A percentile compares a stretch with the other conserved stretches of the same genome.
phyloP scores from a whole-genome alignment of 2,797 vertebrate species.

The Chelonia mydas region DNA sequence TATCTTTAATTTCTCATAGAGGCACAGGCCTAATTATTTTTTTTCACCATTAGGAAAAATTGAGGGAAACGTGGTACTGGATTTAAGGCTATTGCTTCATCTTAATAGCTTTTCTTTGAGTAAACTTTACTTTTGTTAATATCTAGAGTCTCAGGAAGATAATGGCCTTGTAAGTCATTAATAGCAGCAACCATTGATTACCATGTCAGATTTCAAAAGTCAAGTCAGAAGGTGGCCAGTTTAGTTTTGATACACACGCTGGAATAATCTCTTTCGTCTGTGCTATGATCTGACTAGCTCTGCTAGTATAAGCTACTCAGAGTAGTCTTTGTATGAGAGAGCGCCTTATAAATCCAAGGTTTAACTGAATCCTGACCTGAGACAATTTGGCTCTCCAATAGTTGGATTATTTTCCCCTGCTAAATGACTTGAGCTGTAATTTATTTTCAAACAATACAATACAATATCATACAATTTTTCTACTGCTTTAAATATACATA shows the following conservation, averaged over 20 bases:
- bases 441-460: neutral
- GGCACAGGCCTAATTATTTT: slow-evolving; percentile 69
- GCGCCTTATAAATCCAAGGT: slow-evolving; percentile 11
- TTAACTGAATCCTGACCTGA: slow-evolving; percentile 4
- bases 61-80: slow-evolving; percentile 35
- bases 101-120: slow-evolving; percentile 42
- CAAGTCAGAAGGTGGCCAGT: slow-evolving; percentile 56
- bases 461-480: neutral
- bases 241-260: slow-evolving; percentile 60
- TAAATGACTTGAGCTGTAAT: neutral
- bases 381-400: neutral
- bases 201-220: slow-evolving; percentile 55
- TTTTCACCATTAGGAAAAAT: slow-evolving; percentile 53
- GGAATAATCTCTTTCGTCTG: slow-evolving; percentile 59
- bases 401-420: neutral
- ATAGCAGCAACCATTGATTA: slow-evolving; percentile 44
- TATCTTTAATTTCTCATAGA: slow-evolving; percentile 51
- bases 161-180: slow-evolving; percentile 39
- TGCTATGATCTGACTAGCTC: slow-evolving; percentile 18
- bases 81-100: slow-evolving; percentile 59
- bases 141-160: slow-evolving; percentile 8
- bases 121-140: slow-evolving; percentile 35
- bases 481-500: neutral
- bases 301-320: slow-evolving; percentile 55
- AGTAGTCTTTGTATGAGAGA: neutral